Evolutionary conservation across 2,797 vertebrate species (phyloP).

Genomic region (Urosaurus nigricauda): DNA sequence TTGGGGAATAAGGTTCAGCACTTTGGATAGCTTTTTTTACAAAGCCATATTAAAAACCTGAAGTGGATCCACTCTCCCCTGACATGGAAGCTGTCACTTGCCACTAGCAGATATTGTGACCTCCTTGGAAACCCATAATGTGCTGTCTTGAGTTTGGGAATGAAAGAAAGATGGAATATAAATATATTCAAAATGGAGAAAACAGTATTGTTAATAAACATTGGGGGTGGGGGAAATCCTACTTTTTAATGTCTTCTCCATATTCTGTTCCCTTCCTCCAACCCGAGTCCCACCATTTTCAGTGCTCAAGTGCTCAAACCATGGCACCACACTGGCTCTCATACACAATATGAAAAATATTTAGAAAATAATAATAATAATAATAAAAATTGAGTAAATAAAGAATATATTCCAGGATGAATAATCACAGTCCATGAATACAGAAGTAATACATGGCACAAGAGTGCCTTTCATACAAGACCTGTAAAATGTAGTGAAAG

Average conservation of each 20-base stretch:
- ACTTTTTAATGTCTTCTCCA: not conserved
- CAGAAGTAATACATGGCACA: not conserved
- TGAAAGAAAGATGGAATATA: not conserved
- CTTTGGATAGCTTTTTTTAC: too few species aligned
- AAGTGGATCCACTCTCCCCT: too few species aligned
- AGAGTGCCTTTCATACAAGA: not conserved
- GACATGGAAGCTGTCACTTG: too few species aligned
- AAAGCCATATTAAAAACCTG: too few species aligned
- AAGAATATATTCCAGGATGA: not conserved
- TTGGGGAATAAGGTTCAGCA: too few species aligned
- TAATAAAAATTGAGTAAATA: not conserved
- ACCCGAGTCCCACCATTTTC: not conserved
- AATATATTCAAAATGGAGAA: too few species aligned
- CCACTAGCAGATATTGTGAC: not conserved
- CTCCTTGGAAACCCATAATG: too few species aligned
- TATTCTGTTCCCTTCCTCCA: not conserved
- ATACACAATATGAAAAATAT: too few species aligned
- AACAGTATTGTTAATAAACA: not conserved
- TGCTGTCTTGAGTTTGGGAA: not conserved
- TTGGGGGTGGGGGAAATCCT: too few species aligned
- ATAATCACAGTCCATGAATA: constrained; percentile 4
- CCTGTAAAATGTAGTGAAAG: not conserved
- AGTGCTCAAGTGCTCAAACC: too few species aligned
- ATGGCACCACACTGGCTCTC: too few species aligned
- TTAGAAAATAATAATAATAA: not conserved